Evolutionary conservation across 2,797 vertebrate genomes (phyloP), one percentile per base, ranked within the genome.

Genomic region (Megalops cyprinoides): DNA sequence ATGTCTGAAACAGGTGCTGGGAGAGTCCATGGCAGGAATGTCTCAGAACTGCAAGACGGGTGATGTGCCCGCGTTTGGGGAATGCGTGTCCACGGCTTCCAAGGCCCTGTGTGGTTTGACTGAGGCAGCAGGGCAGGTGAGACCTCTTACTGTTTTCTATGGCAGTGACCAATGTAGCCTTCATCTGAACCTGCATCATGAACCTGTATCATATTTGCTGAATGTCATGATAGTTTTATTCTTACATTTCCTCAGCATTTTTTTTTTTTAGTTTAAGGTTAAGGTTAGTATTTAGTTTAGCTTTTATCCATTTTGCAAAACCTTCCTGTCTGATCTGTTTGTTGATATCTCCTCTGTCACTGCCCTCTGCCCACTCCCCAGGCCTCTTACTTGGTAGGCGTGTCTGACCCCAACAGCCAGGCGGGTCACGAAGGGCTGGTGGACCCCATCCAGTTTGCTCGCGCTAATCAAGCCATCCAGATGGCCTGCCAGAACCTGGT

Each of bases 401-500:
- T 99, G 88, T 99, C 98, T 0, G 98, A 99, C 87, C 98, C 98
- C 0, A 98, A 99, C 86, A 99, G 98, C 87, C 98, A 99, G 85
- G 97, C 97, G 0, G 98, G 98, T 69, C 97, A 99, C 56, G 97
- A 98, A 89, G 98, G 98, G n/a, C 94, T 99, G 0, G 98, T 99
- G 78, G 98, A 99, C 86, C 98, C 97, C 7, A 98, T 99, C 89
- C 98, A 99, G 73, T 99, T 99, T 91, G 97, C 98, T 79, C 93
- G 95, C 84, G 98, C 98, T 81, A 97, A 99, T 88, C 98, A 99
- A 84, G 98, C 98, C 0, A 99, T 99, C 91, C 98, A 99, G 90
- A 99, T 98, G 97, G 98, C 98, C 0, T 99, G 98, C 86, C 97
- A 99, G 93, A 99, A 98, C 81, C 88, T 99, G 86, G 97, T 99